Conservation (phyloP, 1,140 invertebrate species). For the Sitodiplosis mosellana region DNA sequence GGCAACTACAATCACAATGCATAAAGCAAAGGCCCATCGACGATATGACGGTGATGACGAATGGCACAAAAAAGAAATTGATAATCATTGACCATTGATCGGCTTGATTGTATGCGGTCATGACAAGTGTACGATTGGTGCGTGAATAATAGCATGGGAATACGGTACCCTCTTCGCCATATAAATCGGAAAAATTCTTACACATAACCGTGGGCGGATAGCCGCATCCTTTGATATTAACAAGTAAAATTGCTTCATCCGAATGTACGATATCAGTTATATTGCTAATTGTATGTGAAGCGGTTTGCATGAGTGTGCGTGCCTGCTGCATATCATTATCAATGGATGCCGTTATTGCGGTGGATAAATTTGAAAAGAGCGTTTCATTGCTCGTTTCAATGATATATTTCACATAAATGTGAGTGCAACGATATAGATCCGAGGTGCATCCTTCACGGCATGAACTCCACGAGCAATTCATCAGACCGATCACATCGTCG, state of each 20-base stretch:
- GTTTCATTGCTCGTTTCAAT: slow-evolving; percentile 18
- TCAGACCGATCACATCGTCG: slow-evolving; percentile 56
- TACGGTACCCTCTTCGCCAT: slow-evolving; percentile 52
- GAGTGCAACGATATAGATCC: slow-evolving; percentile 68
- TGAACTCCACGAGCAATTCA: slow-evolving; percentile 72
- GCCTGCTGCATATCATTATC: neutral
- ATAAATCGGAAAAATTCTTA: slow-evolving; percentile 57
- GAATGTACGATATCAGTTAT: slow-evolving; percentile 23
- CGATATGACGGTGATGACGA: slow-evolving; percentile 62
- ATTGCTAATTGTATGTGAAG: slow-evolving; percentile 6
- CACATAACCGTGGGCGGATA: slow-evolving; percentile 74
- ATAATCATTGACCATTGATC: slow-evolving; percentile 60
- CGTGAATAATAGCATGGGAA: slow-evolving; percentile 73
- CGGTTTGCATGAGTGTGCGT: neutral
- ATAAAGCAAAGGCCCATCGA: slow-evolving; percentile 65
- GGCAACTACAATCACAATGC: slow-evolving; percentile 58
- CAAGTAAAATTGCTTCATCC: slow-evolving; percentile 47
- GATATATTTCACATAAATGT: slow-evolving; percentile 59
- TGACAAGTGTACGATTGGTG: slow-evolving; percentile 58
- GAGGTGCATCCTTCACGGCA: slow-evolving; percentile 76
- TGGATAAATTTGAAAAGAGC: slow-evolving; percentile 23
- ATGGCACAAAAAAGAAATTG: slow-evolving; percentile 60
- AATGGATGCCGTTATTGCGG: slow-evolving; percentile 5
- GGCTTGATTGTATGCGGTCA: slow-evolving; percentile 59
- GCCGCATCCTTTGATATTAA: slow-evolving; percentile 75